Conservation (phyloP, 2,888 invertebrate species). For the Nysson spinosus region DNA sequence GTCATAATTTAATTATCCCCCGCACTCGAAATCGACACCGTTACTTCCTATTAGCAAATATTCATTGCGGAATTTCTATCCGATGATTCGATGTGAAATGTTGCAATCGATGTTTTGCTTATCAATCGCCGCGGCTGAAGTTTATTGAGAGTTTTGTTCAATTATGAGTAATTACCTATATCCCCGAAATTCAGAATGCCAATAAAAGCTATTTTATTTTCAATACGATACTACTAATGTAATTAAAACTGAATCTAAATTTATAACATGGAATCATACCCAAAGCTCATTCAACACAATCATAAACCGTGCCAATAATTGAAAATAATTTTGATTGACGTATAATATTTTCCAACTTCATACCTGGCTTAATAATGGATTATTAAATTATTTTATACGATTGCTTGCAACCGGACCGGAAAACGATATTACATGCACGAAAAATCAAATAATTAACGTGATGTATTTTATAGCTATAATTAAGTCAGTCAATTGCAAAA, state of each 20-base stretch:
- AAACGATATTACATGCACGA: background rate
- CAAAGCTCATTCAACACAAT: background rate
- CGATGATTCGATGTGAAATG: constrained; percentile 34
- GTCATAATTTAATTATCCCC: constrained; percentile 43
- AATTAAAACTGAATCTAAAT: constrained; percentile 5
- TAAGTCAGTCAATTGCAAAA: too few relatives aligned
- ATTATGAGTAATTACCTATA: constrained; percentile 13
- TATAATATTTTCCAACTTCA: background rate
- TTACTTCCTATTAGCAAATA: constrained; percentile 27
- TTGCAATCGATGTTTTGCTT: constrained; percentile 27
- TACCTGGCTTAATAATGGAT: background rate
- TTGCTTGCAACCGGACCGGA: background rate
- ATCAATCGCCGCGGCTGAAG: background rate
- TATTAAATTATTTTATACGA: background rate
- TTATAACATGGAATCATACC: constrained; percentile 2
- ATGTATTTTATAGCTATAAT: too few relatives aligned
- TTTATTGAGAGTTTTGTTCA: constrained; percentile 5
- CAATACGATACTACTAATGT: too few relatives aligned
- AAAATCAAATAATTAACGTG: too few relatives aligned
- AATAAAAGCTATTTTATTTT: constrained; percentile 4
- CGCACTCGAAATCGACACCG: constrained; percentile 11
- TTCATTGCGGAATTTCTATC: constrained; percentile 3
- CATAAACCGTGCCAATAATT: background rate
- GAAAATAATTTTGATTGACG: background rate
- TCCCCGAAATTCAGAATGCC: constrained; percentile 1